Evolutionary conservation across 2,888 invertebrate genomes (phyloP).

Genomic region (Cremastinae sp.): DNA sequence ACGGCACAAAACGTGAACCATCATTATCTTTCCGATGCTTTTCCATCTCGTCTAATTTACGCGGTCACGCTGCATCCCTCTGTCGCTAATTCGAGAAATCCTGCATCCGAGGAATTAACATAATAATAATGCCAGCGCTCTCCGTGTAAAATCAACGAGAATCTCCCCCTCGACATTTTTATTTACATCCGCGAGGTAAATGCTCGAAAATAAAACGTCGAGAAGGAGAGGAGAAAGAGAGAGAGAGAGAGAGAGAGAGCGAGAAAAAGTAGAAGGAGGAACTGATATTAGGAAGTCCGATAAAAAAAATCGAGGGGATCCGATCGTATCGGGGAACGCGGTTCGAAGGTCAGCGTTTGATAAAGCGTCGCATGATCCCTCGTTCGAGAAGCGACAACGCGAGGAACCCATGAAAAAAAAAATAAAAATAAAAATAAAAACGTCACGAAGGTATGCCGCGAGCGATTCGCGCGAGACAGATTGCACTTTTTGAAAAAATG

Average conservation of each 20-base stretch:
- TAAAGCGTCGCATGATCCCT: constrained; percentile 42
- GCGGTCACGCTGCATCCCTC: constrained; percentile 33
- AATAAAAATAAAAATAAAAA: background rate
- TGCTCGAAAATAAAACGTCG: constrained; percentile 3
- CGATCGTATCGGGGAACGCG: constrained; percentile 19
- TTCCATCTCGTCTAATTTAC: constrained; percentile 49
- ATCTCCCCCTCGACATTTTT: background rate
- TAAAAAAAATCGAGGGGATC: constrained; percentile 36
- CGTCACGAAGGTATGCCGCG: background rate
- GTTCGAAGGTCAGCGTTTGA: constrained; percentile 62
- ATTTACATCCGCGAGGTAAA: too few relatives aligned
- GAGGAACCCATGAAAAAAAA: constrained; percentile 8
- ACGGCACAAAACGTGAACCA: constrained; percentile 49
- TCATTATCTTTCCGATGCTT: constrained; percentile 56
- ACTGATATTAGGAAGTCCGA: constrained; percentile 28
- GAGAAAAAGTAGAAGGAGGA: background rate
- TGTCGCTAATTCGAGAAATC: background rate
- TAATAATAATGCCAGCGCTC: background rate
- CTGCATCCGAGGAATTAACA: constrained; percentile 19
- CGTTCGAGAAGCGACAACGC: constrained; percentile 6
- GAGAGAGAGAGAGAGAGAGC: background rate
- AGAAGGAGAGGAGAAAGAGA: constrained; percentile 5
- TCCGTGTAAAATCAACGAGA: background rate
- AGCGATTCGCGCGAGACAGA: background rate
- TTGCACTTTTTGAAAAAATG: background rate